Base-by-base conservation (phyloP, 2,797 vertebrate genomes). In the Etheostoma nigrum region DNA sequence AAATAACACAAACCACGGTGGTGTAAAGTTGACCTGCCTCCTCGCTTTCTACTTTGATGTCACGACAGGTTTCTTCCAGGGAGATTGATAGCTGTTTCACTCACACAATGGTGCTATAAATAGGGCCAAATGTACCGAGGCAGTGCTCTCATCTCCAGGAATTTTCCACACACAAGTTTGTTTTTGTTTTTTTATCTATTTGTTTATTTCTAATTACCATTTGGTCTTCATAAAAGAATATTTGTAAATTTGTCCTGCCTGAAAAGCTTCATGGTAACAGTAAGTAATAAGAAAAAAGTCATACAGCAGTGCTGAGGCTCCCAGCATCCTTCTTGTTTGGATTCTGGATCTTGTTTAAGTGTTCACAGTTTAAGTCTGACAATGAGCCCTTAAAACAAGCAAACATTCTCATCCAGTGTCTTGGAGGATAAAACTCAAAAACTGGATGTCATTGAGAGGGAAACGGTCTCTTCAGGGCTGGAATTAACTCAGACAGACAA, bases 401-500 rank as follows among this genome's bases (percentile, higher is more conserved):
- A 69, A 69, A 63, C 68, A 83, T 80, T 11, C 71, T 51, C 63
- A 74, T 74, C 64, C 49, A 69, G 62, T 58, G 72, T 88, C 73
- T 78, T 71, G 45, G 58, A 86, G 63, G 66, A 83, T 69, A 48
- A 79, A 75, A 66, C 65, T 81, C 72, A 74, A 78, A 58, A 82
- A 78, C 73, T 66, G 76, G 72, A 88, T 88, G 89, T 92, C 86
- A 87, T 65, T 85, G 78, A 88, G 84, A 88, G 79, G 83, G 79
- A 89, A 89, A 74, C 59, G 78, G 63, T 83, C 68, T 84, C 88
- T 86, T 86, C 36, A 0, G 79, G 88, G 86, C 72, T 54, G 25
- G 88, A 88, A 91, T 89, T 83, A 88, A 92, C 75, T 80, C 76
- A 76, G 65, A 88, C 77, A 82, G 80, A 88, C 78, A 91, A 89